phyloP scores from a whole-genome alignment of 2,888 invertebrate species.

The Drosophila anceps region DNA sequence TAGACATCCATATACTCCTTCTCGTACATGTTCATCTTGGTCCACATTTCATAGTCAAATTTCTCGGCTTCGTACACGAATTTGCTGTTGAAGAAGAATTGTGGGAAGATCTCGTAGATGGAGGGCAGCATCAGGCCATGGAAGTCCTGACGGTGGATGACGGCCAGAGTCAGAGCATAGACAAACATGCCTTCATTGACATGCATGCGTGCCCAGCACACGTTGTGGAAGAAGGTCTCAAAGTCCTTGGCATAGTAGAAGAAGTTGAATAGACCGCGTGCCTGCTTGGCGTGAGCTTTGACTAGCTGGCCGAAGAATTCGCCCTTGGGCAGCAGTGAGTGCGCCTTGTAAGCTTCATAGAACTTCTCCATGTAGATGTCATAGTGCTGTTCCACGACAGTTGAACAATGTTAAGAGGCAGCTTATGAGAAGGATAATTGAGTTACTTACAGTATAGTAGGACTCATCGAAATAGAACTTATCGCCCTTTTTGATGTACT shows the following conservation, averaged over 20 bases:
- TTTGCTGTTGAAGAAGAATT: slow-evolving; percentile 89
- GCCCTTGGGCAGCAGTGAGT: slow-evolving; percentile 86
- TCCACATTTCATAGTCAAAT: slow-evolving; percentile 86
- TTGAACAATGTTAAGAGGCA: not conserved
- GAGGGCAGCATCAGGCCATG: slow-evolving; percentile 89
- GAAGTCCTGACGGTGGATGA: slow-evolving; percentile 88
- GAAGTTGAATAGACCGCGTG: slow-evolving; percentile 87
- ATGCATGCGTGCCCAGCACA: slow-evolving; percentile 88
- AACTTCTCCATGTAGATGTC: slow-evolving; percentile 73
- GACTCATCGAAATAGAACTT: slow-evolving; percentile 85
- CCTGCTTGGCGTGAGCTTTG: slow-evolving; percentile 86
- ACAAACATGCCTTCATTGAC: slow-evolving; percentile 90
- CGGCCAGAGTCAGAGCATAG: slow-evolving; percentile 88
- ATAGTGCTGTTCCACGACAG: slow-evolving; percentile 50
- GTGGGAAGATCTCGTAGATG: slow-evolving; percentile 90
- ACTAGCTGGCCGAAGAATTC: slow-evolving; percentile 86
- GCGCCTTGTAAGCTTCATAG: slow-evolving; percentile 63
- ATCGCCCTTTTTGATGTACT: slow-evolving; percentile 84
- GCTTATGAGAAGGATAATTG: not conserved
- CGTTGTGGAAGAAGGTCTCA: slow-evolving; percentile 89
- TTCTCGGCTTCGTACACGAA: slow-evolving; percentile 89
- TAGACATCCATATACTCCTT: slow-evolving; percentile 78
- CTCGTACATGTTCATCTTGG: slow-evolving; percentile 85
- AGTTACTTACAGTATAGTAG: slow-evolving; percentile 56
- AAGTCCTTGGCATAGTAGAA: slow-evolving; percentile 90